Percentiles rank a stretch among this genome's conserved stretches.
Evolutionary conservation across 2,888 invertebrate genomes (phyloP).

Genomic region (Dugesia japonica): DNA sequence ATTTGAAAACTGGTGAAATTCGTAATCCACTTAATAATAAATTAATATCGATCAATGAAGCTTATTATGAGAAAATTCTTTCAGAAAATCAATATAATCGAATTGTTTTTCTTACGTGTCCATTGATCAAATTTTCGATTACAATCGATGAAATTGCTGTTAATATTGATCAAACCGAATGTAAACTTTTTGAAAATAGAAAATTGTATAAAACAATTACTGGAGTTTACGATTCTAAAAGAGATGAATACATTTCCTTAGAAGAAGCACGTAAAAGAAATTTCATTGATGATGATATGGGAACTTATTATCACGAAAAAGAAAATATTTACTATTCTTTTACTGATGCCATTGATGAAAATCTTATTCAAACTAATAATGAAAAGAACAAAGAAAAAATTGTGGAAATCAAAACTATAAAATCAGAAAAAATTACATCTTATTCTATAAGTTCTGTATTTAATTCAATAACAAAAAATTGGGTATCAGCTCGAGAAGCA

Average conservation of each 20-base stretch:
- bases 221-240: background rate
- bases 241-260: background rate
- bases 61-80: conserved; percentile 62
- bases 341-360: conserved; percentile 39
- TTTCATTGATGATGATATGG: background rate
- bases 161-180: background rate
- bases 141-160: background rate
- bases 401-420: background rate
- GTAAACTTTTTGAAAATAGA: background rate
- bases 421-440: background rate
- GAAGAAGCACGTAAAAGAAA: background rate
- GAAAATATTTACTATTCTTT: background rate
- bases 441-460: conserved; percentile 50
- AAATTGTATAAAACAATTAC: background rate
- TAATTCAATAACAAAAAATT: conserved; percentile 69
- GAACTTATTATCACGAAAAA: background rate
- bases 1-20: conserved; percentile 26
- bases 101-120: conserved; percentile 12
- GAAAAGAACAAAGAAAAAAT: conserved; percentile 35
- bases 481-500: conserved; percentile 64
- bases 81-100: conserved; percentile 36
- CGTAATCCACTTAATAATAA: conserved; percentile 20
- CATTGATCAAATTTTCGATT: background rate
- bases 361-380: conserved; percentile 40
- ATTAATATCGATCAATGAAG: conserved; percentile 24